Conservation (phyloP, 2,888 invertebrate genomes). For the Phrixothrix hirtus region DNA sequence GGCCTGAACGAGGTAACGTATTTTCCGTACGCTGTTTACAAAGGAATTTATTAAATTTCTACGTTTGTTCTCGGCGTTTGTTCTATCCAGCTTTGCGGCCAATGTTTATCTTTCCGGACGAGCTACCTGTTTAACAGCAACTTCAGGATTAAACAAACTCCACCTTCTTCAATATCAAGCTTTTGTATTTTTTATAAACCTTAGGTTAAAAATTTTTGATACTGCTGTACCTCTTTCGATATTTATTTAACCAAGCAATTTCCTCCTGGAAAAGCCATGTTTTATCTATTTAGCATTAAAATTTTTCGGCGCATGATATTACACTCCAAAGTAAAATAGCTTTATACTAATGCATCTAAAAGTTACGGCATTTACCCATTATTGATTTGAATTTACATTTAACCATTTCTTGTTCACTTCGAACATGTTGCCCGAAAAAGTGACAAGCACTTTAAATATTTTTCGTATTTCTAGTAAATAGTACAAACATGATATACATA, state of each 20-base stretch:
- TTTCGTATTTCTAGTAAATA: too few relatives aligned
- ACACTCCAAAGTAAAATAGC: too few relatives aligned
- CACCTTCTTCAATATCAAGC: slow-evolving; percentile 18
- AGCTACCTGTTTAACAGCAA: slow-evolving; percentile 33
- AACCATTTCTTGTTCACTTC: too few relatives aligned
- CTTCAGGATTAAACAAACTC: slow-evolving; percentile 30
- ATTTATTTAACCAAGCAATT: slow-evolving; percentile 10
- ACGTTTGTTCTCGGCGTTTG: slow-evolving; percentile 39
- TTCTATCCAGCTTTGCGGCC: slow-evolving; percentile 38
- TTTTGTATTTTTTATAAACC: slow-evolving; percentile 15
- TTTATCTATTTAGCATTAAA: too few relatives aligned
- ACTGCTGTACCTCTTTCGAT: slow-evolving; percentile 8
- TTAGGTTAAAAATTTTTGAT: slow-evolving; percentile 11
- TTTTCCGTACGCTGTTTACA: slow-evolving; percentile 39
- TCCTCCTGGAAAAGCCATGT: slow-evolving; percentile 5
- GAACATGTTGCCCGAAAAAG: too few relatives aligned
- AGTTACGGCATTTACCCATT: too few relatives aligned
- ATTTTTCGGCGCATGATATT: too few relatives aligned
- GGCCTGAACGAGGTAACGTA: slow-evolving; percentile 25
- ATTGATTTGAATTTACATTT: too few relatives aligned
- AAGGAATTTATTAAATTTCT: slow-evolving; percentile 42
- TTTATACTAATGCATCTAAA: too few relatives aligned
- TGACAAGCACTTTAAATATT: too few relatives aligned
- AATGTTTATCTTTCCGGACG: slow-evolving; percentile 38
- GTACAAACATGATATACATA: too few relatives aligned